These are phyloP conservation scores for Danaus chrysippus DNA, from an alignment of 2,888 invertebrate species.

Conservation along the genomic window DNA sequence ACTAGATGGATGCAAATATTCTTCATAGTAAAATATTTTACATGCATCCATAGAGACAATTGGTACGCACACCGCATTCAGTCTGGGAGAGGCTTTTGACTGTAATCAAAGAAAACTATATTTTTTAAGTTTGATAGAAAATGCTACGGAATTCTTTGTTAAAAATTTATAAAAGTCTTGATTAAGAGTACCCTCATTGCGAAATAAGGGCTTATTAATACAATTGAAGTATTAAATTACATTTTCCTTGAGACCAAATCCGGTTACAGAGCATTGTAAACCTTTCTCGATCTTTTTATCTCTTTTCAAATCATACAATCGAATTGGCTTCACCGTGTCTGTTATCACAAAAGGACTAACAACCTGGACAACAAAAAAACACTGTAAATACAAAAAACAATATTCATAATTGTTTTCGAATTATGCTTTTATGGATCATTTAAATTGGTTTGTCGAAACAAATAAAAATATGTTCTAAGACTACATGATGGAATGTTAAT, in stretches of 20 bases:
- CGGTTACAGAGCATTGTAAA: conserved; percentile 35
- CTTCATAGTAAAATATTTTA: conserved; percentile 7
- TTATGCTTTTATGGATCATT: too few relatives aligned
- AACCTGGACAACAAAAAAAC: conserved; percentile 14
- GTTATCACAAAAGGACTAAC: conserved; percentile 21
- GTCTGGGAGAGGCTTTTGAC: conserved; percentile 17
- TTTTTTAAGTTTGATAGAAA: not conserved
- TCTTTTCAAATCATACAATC: conserved; percentile 30
- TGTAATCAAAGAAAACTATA: conserved; percentile 13
- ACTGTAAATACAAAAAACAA: not conserved
- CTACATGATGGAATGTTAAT: too few relatives aligned
- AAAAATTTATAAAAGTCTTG: too few relatives aligned
- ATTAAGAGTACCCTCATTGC: too few relatives aligned
- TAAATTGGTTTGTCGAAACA: too few relatives aligned
- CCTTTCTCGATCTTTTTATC: conserved; percentile 27
- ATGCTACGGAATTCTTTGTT: too few relatives aligned
- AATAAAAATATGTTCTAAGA: too few relatives aligned
- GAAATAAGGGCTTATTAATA: too few relatives aligned
- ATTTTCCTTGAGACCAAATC: conserved; percentile 35
- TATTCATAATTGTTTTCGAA: too few relatives aligned
- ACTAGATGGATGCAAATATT: conserved; percentile 16
- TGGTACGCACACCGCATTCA: conserved; percentile 33
- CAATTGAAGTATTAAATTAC: conserved; percentile 20
- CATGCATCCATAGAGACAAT: conserved; percentile 14
- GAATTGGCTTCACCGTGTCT: conserved; percentile 34